Conservation (phyloP, 2,113 vertebrate genomes). For the Cairina moschata region DNA sequence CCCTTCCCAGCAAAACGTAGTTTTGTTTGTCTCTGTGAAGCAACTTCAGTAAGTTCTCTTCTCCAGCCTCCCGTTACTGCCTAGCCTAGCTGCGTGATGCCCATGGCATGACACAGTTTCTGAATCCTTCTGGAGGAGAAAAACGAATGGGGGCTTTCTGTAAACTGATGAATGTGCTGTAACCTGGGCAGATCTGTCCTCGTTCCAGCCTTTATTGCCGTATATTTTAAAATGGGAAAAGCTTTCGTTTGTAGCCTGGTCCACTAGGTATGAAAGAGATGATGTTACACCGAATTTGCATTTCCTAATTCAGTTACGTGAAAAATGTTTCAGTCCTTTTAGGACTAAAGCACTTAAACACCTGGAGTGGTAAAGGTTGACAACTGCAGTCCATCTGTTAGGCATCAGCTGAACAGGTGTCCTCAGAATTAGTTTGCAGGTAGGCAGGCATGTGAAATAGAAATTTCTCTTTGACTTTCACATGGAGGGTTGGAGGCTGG, state of each 20-base stretch:
- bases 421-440: neutral
- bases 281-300: neutral
- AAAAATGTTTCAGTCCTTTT: neutral
- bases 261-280: neutral
- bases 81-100: neutral
- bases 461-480: neutral
- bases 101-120: neutral
- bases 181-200: conserved; percentile 9
- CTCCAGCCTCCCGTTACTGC: neutral
- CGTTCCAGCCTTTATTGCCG: neutral
- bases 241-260: neutral
- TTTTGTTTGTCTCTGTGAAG: neutral
- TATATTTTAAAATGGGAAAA: neutral
- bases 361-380: neutral
- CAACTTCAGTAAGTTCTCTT: neutral
- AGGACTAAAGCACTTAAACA: neutral
- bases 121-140: neutral
- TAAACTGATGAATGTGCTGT: neutral
- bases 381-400: neutral
- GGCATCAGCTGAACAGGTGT: fast-evolving
- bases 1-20: neutral
- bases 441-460: neutral
- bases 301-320: neutral
- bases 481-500: neutral
- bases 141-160: neutral